Conservation (phyloP, 2,888 invertebrate species). For the Phengaris alcon region DNA sequence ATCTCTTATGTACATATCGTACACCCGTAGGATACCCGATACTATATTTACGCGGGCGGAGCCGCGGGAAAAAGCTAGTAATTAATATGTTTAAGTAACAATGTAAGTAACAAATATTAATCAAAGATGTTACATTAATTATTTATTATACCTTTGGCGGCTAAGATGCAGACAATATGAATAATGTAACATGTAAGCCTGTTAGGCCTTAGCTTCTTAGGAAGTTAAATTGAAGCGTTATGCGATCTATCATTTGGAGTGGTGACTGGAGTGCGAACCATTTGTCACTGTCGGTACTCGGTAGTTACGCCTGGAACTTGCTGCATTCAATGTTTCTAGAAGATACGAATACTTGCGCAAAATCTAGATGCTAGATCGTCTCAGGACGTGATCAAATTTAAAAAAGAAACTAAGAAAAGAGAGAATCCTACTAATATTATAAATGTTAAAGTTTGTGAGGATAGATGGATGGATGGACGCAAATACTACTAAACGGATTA, state of each 20-base stretch:
- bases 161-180: neutral
- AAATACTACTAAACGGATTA: too few species aligned
- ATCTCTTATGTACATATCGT: too few species aligned
- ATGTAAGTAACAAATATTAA: neutral
- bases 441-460: neutral
- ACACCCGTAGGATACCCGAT: too few species aligned
- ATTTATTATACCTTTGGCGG: neutral
- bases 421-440: neutral
- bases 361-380: neutral
- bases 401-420: neutral
- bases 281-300: neutral
- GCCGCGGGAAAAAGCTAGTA: too few species aligned
- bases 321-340: neutral
- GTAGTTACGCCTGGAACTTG: neutral
- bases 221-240: slow-evolving; percentile 7
- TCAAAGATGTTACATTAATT: slow-evolving; percentile 6
- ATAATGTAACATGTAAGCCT: neutral
- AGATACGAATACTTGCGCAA: neutral
- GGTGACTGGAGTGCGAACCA: neutral
- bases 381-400: neutral
- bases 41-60: too few species aligned
- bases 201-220: slow-evolving; percentile 4
- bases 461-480: neutral
- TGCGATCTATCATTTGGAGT: slow-evolving; percentile 8
- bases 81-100: neutral